Base-by-base conservation (phyloP, 2,113 vertebrate species). In the Cettia cetti region DNA sequence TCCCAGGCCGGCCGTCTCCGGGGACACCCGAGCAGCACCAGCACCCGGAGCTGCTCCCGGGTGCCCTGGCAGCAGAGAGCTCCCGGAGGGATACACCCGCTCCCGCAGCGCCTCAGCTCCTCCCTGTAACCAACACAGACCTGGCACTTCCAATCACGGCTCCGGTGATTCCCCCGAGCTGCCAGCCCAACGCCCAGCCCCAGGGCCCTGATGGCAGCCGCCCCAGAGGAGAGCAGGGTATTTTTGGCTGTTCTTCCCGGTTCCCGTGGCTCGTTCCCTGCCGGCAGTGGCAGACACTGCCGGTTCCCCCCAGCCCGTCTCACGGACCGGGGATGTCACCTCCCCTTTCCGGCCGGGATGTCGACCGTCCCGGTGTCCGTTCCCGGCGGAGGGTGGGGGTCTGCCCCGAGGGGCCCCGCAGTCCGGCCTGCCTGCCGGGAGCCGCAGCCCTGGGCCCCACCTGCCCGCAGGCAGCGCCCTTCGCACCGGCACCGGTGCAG, bases 81-180 rank as follows among this genome's bases (percentile, higher is more conserved):
- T 53, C 66, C 56, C 10, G 1, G 28, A n/a, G 53, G 57, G 22
- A 7, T 1, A 6, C 14, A 12, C 1, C 79, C 16, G 16, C 1
- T 10, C 12, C 40, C 75, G 66, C 66, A 45, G 70, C 14, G 4
- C 53, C 53, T n/a, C 54, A 1, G 85, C 82, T 44, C 30, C 69
- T 52, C 45, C 69, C 86, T 2, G 12, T 4, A 9, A 13, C 60
- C 89, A 23, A 6, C 69, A 81, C 37, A 35, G 26, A 56, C 39
- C 70, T 4, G 64, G 42, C 70, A 40, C 66, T 70, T 24, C 28
- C 44, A 63, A 50, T 37, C 79, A 49, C 10, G 18, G 65, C 2
- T 54, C 20, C 6, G 49, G 66, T 3, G 66, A 30, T 37, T 19
- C 61, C 45, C 65, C 30, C 6, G 56, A 92, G 60, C 74, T 7